Evolutionary conservation across 92 coral and sea anemone species (phyloP).

Genomic region (Meandrina meandrites): DNA sequence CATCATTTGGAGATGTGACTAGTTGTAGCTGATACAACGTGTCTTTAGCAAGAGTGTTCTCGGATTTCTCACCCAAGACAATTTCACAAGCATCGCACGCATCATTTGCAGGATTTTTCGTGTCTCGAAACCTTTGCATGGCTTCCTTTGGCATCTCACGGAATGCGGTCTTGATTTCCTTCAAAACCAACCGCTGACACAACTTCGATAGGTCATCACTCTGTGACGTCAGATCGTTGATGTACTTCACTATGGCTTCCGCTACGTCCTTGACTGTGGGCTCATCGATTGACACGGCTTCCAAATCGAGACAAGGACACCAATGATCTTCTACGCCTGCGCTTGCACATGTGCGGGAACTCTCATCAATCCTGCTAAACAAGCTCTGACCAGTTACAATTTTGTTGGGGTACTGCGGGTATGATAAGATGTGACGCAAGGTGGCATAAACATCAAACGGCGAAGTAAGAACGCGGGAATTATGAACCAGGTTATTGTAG

Average conservation of each 20-base stretch:
- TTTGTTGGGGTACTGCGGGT: conserved; percentile 74
- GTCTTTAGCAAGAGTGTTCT: conserved; percentile 59
- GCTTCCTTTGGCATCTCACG: conserved; percentile 81
- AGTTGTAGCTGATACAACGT: conserved; percentile 83
- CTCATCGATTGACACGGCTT: conserved; percentile 58
- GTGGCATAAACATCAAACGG: conserved; percentile 93
- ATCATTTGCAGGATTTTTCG: conserved; percentile 36
- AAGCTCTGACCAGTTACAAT: conserved; percentile 76
- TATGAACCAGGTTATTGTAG: conserved; percentile 53
- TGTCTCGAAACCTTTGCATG: conserved; percentile 63
- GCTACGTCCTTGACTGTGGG: conserved; percentile 57
- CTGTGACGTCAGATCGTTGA: conserved; percentile 61
- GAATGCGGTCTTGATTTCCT: conserved; percentile 58
- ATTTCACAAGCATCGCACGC: conserved; percentile 71
- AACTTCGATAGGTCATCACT: conserved; percentile 5
- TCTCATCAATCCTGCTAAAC: conserved; percentile 61
- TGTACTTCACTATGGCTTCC: conserved; percentile 52
- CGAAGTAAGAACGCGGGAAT: conserved; percentile 78
- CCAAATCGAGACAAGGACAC: conserved; percentile 93
- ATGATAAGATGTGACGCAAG: conserved; percentile 74
- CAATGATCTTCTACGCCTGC: conserved; percentile 87
- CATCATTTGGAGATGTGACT: conserved; percentile 75
- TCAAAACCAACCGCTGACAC: conserved; percentile 62
- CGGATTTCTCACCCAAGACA: conserved; percentile 51
- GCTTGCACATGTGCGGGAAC: conserved; percentile 69